Base-by-base conservation (phyloP, 92 coral and sea anemone species). In the Actinostola sp. region DNA sequence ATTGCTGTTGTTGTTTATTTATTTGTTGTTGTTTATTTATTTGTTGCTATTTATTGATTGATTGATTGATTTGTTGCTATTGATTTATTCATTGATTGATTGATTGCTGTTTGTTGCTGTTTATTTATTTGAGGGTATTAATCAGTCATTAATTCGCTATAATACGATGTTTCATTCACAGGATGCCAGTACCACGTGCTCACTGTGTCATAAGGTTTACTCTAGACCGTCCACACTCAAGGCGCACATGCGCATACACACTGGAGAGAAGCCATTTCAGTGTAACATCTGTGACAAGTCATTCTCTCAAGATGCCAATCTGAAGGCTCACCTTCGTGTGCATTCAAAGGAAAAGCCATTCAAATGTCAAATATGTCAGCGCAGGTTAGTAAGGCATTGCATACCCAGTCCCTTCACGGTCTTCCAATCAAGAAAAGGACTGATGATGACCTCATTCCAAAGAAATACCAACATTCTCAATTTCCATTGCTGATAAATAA, bases 291-390 rank as follows among this genome's bases (percentile, higher is more conserved):
- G 97, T 71, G 45, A 82, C 56, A 89, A 89, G 72, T 84, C 92
- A 30, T 92, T 89, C 71, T 82, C 96, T 41, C 96, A 89, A 46
- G 89, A 84, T 72, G 90, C 92, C 42, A 92, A 80, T 69, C 92
- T 92, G 54, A 85, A 84, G 38, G 88, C 89, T 14, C 97, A 92
- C 77, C 71, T 89, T 54, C 80, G 92, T 20, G 82, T 86, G 57
- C 97, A 92, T 54, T 79, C 90, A 32, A 95, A 91, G 31, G 92
- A 92, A 61, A 92, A 89, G 74, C 96, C 97, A 14, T 89, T 86
- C 77, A 81, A 83, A 73, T 92, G 97, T 69, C 79, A 55, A 46
- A 75, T 86, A n/a, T 92, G 97, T 59, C 90, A 89, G 49, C 92
- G 95, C 31, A 86, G 95, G 95, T 89, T 71, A 56, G 84, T 16